Conservation (phyloP, 1,140 invertebrate genomes). For the Papilio helenus region DNA sequence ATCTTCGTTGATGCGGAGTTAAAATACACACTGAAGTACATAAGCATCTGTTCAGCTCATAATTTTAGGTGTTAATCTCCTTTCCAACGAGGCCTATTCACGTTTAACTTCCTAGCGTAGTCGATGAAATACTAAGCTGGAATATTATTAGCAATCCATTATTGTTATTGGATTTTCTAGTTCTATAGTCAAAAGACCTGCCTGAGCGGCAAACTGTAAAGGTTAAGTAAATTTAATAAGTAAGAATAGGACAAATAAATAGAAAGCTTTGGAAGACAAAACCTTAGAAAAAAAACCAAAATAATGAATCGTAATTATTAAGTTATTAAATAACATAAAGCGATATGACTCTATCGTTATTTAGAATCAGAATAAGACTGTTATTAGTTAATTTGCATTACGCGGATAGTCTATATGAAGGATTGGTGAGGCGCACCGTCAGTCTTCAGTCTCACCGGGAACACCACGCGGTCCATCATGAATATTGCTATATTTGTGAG, state of each 20-base stretch:
- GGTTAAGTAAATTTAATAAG: no score
- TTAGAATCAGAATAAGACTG: slow-evolving; percentile 53
- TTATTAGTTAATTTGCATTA: slow-evolving; percentile 55
- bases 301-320: neutral
- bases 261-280: no score
- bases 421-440: slow-evolving; percentile 45
- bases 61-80: slow-evolving; percentile 15
- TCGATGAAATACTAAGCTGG: neutral
- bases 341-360: neutral
- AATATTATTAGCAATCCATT: slow-evolving; percentile 30
- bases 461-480: slow-evolving; percentile 56
- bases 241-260: no score
- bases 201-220: no score
- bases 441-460: slow-evolving; percentile 48
- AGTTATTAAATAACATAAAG: neutral
- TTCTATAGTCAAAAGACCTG: no score
- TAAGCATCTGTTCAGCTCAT: neutral
- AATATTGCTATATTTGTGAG: slow-evolving; percentile 62
- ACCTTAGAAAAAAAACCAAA: neutral
- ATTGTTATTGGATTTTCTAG: slow-evolving; percentile 51
- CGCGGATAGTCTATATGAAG: slow-evolving; percentile 66
- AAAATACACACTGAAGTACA: slow-evolving; percentile 35
- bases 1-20: slow-evolving; percentile 51
- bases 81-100: neutral
- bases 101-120: neutral